A percentile compares a stretch with the other conserved stretches of the same genome.
Conservation (phyloP, 2,797 vertebrate genomes). For the Phaenicophaeus curvirostris region DNA sequence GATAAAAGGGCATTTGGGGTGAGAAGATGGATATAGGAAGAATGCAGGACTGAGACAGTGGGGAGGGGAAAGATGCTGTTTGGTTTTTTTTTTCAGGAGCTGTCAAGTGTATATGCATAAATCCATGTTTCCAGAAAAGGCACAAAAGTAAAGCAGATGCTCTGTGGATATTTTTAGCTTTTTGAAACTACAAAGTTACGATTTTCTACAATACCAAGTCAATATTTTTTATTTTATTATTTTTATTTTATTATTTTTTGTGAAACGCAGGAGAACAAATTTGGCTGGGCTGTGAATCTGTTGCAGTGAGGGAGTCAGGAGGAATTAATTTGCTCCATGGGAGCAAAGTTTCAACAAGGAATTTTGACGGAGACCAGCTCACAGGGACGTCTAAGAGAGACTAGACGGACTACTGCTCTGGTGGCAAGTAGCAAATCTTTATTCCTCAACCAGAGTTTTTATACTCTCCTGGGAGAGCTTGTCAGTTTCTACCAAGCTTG, state of each 20-base stretch:
- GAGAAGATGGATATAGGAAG: not conserved
- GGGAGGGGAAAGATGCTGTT: not conserved
- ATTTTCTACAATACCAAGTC: not conserved
- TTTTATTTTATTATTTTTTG: not conserved
- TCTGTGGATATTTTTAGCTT: not conserved
- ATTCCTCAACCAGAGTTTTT: too few relatives aligned
- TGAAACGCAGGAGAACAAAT: not conserved
- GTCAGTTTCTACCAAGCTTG: too few relatives aligned
- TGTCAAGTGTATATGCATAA: not conserved
- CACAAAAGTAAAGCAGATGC: not conserved
- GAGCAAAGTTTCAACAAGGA: not conserved
- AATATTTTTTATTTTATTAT: too few relatives aligned
- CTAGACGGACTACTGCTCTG: too few relatives aligned
- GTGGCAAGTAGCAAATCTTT: too few relatives aligned
- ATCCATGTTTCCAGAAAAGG: fast-evolving
- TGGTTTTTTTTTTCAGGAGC: not conserved
- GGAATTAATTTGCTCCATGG: not conserved
- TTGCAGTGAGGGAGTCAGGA: not conserved
- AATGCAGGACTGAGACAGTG: not conserved
- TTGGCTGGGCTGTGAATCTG: not conserved
- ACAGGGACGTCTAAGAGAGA: too few relatives aligned
- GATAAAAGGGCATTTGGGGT: not conserved
- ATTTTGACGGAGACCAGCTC: too few relatives aligned
- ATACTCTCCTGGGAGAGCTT: too few relatives aligned
- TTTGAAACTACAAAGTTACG: not conserved